Evolutionary conservation across 2,888 invertebrate species (phyloP).

Genomic region (Cryptophagus acutangulus): DNA sequence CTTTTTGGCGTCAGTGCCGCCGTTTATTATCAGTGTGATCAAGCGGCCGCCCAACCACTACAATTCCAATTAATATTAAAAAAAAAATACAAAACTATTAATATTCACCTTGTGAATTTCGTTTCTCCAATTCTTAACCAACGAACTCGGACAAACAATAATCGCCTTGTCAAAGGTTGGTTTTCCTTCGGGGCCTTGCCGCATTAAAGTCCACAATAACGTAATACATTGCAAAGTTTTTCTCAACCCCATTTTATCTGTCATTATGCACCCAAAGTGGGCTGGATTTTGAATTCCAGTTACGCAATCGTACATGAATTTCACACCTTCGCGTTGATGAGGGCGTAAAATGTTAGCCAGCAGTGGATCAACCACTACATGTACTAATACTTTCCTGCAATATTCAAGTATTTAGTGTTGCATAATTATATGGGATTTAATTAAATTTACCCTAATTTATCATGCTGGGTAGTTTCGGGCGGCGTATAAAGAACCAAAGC

Average conservation of each 20-base stretch:
- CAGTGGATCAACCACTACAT: slow-evolving; percentile 95
- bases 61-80: neutral
- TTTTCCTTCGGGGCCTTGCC: slow-evolving; percentile 88
- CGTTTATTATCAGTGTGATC: slow-evolving; percentile 79
- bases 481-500: slow-evolving; percentile 86
- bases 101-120: slow-evolving; percentile 82
- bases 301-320: slow-evolving; percentile 99
- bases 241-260: slow-evolving; percentile 98
- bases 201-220: slow-evolving; percentile 87
- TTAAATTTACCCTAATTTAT: slow-evolving; percentile 61
- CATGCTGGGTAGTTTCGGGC: slow-evolving; percentile 78
- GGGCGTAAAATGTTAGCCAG: slow-evolving; percentile 87
- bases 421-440: slow-evolving; percentile 11
- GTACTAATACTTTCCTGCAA: slow-evolving; percentile 65
- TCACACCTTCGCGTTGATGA: slow-evolving; percentile 94
- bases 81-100: neutral
- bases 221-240: slow-evolving; percentile 98
- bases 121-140: slow-evolving; percentile 99
- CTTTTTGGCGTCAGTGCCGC: slow-evolving; percentile 76
- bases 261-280: slow-evolving; percentile 96
- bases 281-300: slow-evolving; percentile 83
- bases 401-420: slow-evolving; percentile 12
- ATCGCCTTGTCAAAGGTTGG: slow-evolving; percentile 89
- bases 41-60: slow-evolving; percentile 83
- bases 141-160: slow-evolving; percentile 93